phyloP scores from a whole-genome alignment of 2,113 vertebrate species.

The Mesocricetus auratus region DNA sequence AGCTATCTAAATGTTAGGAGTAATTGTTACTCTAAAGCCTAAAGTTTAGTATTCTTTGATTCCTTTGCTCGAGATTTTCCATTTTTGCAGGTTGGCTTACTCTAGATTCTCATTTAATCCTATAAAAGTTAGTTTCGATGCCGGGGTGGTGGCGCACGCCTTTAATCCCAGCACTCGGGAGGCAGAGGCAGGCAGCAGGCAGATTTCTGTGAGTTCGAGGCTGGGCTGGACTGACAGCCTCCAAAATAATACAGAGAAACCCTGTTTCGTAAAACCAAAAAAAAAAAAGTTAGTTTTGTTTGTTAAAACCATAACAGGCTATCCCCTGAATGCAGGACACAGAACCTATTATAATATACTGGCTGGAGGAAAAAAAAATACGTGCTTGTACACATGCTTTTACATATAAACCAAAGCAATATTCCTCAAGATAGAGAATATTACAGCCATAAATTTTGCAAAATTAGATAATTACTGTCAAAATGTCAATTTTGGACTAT shows the following conservation, averaged over 20 bases:
- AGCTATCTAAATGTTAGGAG: no score
- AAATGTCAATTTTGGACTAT: background rate
- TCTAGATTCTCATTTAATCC: no score
- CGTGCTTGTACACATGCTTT: background rate
- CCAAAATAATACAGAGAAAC: no score
- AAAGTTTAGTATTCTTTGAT: background rate
- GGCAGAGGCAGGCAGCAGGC: no score
- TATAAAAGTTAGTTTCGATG: background rate
- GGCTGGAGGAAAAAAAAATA: background rate
- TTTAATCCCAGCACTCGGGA: no score
- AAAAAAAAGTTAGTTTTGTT: background rate
- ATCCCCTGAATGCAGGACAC: background rate
- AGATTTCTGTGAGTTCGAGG: no score
- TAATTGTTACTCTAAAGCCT: background rate
- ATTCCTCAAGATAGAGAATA: background rate
- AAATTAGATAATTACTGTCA: no score
- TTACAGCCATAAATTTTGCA: background rate
- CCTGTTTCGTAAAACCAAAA: no score
- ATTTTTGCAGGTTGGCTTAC: background rate
- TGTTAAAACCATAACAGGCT: background rate
- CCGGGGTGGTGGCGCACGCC: no score
- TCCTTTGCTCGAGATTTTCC: background rate
- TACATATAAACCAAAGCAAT: background rate
- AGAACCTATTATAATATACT: background rate
- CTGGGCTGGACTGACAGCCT: no score